Evolutionary conservation across 1,140 invertebrate genomes (phyloP), one percentile per base, ranked within the genome.

Genomic region (Leptestheria dahalacensis): DNA sequence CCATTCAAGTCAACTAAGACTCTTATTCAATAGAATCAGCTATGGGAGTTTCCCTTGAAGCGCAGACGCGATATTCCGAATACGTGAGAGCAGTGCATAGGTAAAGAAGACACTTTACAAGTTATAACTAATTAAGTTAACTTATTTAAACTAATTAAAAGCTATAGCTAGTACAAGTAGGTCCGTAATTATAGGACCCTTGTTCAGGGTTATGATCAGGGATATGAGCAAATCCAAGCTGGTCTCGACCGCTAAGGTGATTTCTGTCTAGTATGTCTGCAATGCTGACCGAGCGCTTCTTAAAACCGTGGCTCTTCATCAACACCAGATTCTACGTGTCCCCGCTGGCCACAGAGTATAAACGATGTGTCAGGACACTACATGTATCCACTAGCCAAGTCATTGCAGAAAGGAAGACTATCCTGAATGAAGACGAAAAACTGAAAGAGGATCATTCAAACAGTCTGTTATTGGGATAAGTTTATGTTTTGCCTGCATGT

Each of bases 11-110:
- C n/a, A n/a, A n/a, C n/a, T n/a, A n/a, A n/a, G n/a, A n/a, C n/a
- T n/a, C n/a, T n/a, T n/a, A n/a, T n/a, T n/a, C n/a, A n/a, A n/a
- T 66, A 88, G 86, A 91, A 72, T 86, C 86, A 61, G 87, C 87
- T 6, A 91, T 92, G 88, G 88, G 88, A 46, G 73, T 75, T 59
- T 74, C 77, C 67, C 76, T 88, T 4, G 77, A 81, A 68, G 82
- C 83, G 1, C 85, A 88, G 70, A 73, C 70, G 56, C 72, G 82
- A 65, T 73, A 84, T 60, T 84, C 82, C 26, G 79, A 82, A 61
- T 91, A 91, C 70, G 84, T 88, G 1, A 73, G 78, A 66, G 84
- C 86, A 23, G 78, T 89, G 48, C 80, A 81, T 63, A 73, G 72
- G 77, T 82, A 73, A 77, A n/a, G n/a, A n/a, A n/a, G n/a, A n/a